Evolutionary conservation across 2,113 vertebrate genomes (phyloP).

Genomic region (Lepidothrix coronata): DNA sequence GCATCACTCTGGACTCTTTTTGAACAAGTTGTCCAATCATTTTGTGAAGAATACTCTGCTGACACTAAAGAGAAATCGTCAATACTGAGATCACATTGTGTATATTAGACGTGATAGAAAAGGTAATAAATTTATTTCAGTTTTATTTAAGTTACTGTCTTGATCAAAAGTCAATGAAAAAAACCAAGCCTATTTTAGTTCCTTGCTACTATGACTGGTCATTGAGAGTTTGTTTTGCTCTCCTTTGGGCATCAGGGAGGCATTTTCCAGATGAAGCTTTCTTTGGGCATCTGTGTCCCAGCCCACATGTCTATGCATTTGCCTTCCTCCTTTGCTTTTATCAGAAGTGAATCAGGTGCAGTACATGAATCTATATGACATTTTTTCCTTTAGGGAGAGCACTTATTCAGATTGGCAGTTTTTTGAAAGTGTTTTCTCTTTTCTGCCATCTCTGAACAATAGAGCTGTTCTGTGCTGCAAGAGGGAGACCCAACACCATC

Average conservation of each 20-base stretch:
- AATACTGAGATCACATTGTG: background rate
- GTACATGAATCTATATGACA: background rate
- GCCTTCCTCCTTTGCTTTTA: background rate
- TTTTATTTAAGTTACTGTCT: background rate
- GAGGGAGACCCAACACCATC: background rate
- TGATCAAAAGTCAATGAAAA: background rate
- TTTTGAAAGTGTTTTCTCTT: background rate
- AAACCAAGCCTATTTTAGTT: rapidly evolving
- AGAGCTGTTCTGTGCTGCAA: background rate
- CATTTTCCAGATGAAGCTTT: background rate
- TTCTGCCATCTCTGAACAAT: background rate
- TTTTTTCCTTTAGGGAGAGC: background rate
- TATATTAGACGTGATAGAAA: background rate
- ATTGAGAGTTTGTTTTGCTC: background rate
- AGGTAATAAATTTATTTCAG: background rate
- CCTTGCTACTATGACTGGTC: rapidly evolving
- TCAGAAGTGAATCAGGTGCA: background rate
- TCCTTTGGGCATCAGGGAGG: background rate
- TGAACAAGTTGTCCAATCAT: background rate
- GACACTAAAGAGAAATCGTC: background rate
- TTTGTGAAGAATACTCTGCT: background rate
- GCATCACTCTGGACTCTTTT: background rate
- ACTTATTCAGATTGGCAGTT: background rate
- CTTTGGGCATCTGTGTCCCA: background rate
- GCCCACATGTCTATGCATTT: background rate